A percentile compares a stretch with the other conserved stretches of the same genome.
These are phyloP conservation scores for Pterocles orientalis DNA, from an alignment of 2,113 vertebrate genomes.

Conservation along the genomic window DNA sequence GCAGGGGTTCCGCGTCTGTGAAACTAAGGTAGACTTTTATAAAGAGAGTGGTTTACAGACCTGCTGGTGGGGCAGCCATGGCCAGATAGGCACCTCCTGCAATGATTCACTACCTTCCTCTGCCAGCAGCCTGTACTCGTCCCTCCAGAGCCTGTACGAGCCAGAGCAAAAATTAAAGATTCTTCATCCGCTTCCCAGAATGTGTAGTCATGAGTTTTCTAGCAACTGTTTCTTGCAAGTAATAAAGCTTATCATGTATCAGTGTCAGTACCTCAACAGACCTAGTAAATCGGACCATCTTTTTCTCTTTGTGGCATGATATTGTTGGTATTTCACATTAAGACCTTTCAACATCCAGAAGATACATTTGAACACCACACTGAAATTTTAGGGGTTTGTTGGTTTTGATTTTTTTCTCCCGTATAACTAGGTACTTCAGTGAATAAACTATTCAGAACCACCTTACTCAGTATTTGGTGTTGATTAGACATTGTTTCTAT, in stretches of 20 bases:
- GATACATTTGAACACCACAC: not conserved
- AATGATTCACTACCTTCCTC: not conserved
- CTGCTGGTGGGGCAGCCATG: not conserved
- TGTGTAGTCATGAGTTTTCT: not conserved
- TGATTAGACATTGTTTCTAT: not conserved
- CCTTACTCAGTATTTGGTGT: not conserved
- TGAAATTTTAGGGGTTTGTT: not conserved
- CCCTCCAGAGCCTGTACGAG: not conserved
- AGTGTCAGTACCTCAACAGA: not conserved
- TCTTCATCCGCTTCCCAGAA: not conserved
- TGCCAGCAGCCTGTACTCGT: not conserved
- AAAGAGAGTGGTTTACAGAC: not conserved
- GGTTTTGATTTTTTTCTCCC: not conserved
- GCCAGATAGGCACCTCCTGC: not conserved
- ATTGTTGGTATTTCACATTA: not conserved
- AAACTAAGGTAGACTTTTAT: not conserved
- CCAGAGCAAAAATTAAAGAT: not conserved
- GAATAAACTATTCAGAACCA: not conserved
- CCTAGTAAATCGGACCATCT: rapidly evolving
- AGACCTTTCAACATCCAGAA: not conserved
- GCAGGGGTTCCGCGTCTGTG: not conserved
- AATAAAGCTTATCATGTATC: not conserved
- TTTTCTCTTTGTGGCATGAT: not conserved
- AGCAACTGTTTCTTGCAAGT: not conserved
- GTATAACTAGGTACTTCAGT: not conserved